phyloP scores from a whole-genome alignment of 2,888 invertebrate species.

The Gastrophysa polygoni region DNA sequence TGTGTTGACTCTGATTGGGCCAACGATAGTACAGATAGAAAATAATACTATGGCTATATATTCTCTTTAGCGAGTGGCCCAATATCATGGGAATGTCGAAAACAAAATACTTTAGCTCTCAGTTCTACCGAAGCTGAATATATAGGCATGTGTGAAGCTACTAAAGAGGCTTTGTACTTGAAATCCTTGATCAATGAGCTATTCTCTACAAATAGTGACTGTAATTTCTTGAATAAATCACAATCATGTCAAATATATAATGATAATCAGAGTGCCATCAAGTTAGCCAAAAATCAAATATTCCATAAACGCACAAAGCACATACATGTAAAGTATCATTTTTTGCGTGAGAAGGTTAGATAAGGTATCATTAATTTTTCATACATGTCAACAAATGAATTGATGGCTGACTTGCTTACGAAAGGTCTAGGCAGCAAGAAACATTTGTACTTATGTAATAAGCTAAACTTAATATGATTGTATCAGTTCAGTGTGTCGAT shows the following conservation, averaged over 20 bases:
- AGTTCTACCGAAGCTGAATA: slow-evolving; percentile 36
- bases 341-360: slow-evolving; percentile 7
- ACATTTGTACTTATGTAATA: background rate
- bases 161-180: slow-evolving; percentile 35
- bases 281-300: slow-evolving; percentile 15
- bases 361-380: background rate
- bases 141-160: slow-evolving; percentile 30
- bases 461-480: background rate
- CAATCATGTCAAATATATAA: slow-evolving; percentile 2
- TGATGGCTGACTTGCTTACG: slow-evolving; percentile 10
- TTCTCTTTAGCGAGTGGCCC: slow-evolving; percentile 21
- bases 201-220: slow-evolving; percentile 9
- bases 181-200: slow-evolving; percentile 8
- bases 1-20: slow-evolving; percentile 43
- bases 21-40: slow-evolving; percentile 16
- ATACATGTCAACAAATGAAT: slow-evolving; percentile 11
- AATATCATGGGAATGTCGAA: slow-evolving; percentile 22
- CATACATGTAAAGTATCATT: slow-evolving; percentile 22
- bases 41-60: slow-evolving; percentile 27
- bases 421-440: background rate
- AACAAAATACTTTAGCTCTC: slow-evolving; percentile 33
- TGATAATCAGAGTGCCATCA: slow-evolving; percentile 23
- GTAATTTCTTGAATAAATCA: background rate
- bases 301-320: slow-evolving; percentile 21
- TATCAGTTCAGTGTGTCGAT: too few relatives aligned